These are phyloP conservation scores for Crepidodera aurea DNA, from an alignment of 2,888 invertebrate genomes.

Conservation along the genomic window DNA sequence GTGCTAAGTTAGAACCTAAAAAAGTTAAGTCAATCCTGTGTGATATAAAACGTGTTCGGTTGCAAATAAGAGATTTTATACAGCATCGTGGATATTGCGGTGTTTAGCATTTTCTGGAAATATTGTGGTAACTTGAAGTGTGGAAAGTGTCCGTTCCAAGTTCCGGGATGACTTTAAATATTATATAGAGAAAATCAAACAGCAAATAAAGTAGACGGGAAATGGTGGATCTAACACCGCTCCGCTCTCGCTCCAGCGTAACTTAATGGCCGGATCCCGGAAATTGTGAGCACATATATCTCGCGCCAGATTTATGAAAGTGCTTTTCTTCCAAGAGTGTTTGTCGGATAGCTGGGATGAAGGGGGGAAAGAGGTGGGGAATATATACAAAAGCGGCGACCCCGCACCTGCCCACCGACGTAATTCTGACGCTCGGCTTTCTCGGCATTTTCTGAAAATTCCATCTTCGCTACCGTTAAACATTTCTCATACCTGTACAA, in stretches of 20 bases:
- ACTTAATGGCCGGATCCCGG: slow-evolving; percentile 87
- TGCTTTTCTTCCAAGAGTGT: slow-evolving; percentile 66
- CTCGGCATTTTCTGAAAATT: slow-evolving; percentile 5
- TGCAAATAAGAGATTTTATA: too few species aligned
- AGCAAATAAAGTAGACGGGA: slow-evolving; percentile 60
- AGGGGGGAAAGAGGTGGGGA: slow-evolving; percentile 56
- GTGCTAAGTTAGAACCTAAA: too few species aligned
- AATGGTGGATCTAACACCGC: slow-evolving; percentile 58
- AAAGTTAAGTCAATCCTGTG: too few species aligned
- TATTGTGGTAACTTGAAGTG: slow-evolving; percentile 9
- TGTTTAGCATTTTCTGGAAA: neutral
- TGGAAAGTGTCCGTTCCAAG: slow-evolving; percentile 7
- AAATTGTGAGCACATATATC: slow-evolving; percentile 91
- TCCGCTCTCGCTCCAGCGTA: slow-evolving; percentile 57
- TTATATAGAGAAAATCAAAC: slow-evolving; percentile 57
- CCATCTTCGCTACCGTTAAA: neutral
- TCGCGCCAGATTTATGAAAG: slow-evolving; percentile 90
- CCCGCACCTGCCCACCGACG: slow-evolving; percentile 48
- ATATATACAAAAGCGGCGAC: slow-evolving; percentile 60
- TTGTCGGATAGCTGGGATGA: slow-evolving; percentile 56
- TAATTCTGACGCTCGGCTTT: slow-evolving; percentile 23
- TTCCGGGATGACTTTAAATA: slow-evolving; percentile 34
- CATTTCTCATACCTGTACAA: neutral
- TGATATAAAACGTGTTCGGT: too few species aligned
- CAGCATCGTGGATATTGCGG: too few species aligned